Conservation (phyloP, 2,888 invertebrate species). For the Oligia latruncula region DNA sequence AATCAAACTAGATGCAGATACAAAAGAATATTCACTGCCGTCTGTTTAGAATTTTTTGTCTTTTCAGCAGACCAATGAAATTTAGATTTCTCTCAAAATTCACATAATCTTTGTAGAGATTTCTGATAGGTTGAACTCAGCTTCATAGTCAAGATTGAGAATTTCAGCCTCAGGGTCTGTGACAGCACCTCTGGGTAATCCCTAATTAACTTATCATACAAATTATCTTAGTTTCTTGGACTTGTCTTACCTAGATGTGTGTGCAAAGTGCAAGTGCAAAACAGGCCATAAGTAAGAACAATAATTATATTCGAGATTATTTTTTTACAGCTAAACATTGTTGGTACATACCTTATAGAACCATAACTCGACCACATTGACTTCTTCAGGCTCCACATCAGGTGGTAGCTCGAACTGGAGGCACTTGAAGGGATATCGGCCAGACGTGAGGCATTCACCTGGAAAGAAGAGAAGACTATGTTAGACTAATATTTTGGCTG, state of each 20-base stretch:
- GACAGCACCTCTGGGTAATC: background rate
- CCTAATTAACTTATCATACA: background rate
- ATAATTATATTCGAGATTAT: background rate
- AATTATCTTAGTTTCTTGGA: background rate
- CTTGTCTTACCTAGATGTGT: background rate
- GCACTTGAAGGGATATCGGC: slow-evolving; percentile 92
- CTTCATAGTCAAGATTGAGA: background rate
- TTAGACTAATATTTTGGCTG: slow-evolving; percentile 2
- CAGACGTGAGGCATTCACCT: slow-evolving; percentile 87
- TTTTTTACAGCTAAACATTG: background rate
- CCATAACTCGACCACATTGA: slow-evolving; percentile 95
- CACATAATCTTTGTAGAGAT: background rate
- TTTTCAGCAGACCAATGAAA: background rate
- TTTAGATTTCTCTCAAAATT: background rate
- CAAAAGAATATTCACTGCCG: background rate
- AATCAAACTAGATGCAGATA: background rate
- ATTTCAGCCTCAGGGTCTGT: background rate
- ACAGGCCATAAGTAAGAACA: background rate
- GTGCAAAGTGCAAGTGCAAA: background rate
- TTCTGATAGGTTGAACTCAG: background rate
- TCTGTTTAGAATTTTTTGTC: background rate
- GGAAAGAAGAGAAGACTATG: slow-evolving; percentile 66
- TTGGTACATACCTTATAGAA: slow-evolving; percentile 91
- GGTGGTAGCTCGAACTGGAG: slow-evolving; percentile 94
- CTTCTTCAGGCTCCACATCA: slow-evolving; percentile 93